Base-by-base conservation (phyloP, 2,888 invertebrate species). In the Diadegma fenestrale region DNA sequence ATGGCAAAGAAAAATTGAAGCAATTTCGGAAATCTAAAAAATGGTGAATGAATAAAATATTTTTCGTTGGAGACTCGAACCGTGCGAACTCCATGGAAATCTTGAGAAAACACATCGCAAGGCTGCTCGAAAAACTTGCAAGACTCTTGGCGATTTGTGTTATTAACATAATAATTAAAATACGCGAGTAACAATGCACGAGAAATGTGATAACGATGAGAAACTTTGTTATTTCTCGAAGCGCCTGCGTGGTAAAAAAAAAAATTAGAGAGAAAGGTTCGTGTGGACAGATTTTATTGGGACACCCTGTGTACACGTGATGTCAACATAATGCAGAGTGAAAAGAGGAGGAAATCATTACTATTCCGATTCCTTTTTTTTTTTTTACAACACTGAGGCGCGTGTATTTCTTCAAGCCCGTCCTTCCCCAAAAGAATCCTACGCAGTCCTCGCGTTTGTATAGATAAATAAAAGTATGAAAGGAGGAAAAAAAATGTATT, bases 251-350 rank as follows among this genome's bases (percentile, higher is more conserved):
- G 22, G 26, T 14, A 2, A 14, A 58, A 58, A 58, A 58, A 26
- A 58, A 58, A 37, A 8, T 10, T 37, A 1, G 37, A 37, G 10
- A 10, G 10, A 26, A 26, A 58, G 0, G 14, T 22, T 26, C 26
- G 26, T 12, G 58, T 26, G 14, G 14, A 14, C 26, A 22, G 58
- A 58, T 12, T 58, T 5, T 26, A 58, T 14, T 58, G 58, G 58
- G 58, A 26, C 58, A 26, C 26, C 58, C 58, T 58, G 58, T 58
- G 58, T 58, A 58, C 58, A 54, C 51, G 22, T 48, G 66, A 72
- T 88, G 73, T 84, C 88, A 89, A 89, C 85, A 88, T 75, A 82
- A 85, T 84, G 37, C 75, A 76, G 22, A 76, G 33, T 54, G 72
- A 37, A 30, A 75, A 41, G 64, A 75, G 58, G 79, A 63, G 37